A percentile compares a stretch with the other conserved stretches of the same genome.
Conservation (phyloP, 1,140 invertebrate species). For the Papilio aristodemus region DNA sequence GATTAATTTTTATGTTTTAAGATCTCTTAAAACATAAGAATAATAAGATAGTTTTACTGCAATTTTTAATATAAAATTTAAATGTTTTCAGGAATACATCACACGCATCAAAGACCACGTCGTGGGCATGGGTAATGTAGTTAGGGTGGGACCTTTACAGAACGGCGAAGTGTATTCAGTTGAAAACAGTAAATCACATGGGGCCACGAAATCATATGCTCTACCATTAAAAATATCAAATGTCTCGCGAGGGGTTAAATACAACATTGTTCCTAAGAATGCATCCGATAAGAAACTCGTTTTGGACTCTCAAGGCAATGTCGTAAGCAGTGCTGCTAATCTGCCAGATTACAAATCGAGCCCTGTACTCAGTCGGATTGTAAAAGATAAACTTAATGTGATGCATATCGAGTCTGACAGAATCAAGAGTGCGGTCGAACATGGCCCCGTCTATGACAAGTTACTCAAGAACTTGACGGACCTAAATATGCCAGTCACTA, state of each 20-base stretch:
- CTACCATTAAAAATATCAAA: constrained; percentile 77
- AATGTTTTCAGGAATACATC: constrained; percentile 82
- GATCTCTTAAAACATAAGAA: no score
- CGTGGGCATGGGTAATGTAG: constrained; percentile 83
- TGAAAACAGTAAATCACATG: constrained; percentile 69
- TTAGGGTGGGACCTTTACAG: constrained; percentile 78
- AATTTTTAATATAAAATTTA: neutral
- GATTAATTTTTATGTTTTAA: no score
- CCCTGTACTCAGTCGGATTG: constrained; percentile 70
- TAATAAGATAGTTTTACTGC: no score
- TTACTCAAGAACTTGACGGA: constrained; percentile 80
- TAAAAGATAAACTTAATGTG: constrained; percentile 78
- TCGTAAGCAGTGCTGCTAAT: constrained; percentile 77
- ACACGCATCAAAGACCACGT: constrained; percentile 83
- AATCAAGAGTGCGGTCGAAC: constrained; percentile 81
- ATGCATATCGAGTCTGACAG: constrained; percentile 80
- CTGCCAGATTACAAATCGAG: constrained; percentile 76
- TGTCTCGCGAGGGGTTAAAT: constrained; percentile 73
- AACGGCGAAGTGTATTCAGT: constrained; percentile 73
- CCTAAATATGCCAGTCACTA: constrained; percentile 76
- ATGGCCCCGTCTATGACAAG: constrained; percentile 81
- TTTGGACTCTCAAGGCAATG: constrained; percentile 73
- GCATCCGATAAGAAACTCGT: constrained; percentile 78
- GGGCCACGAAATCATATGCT: constrained; percentile 73
- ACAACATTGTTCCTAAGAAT: constrained; percentile 77